Evolutionary conservation across 2,888 invertebrate genomes (phyloP).

Genomic region (Biston betularia): DNA sequence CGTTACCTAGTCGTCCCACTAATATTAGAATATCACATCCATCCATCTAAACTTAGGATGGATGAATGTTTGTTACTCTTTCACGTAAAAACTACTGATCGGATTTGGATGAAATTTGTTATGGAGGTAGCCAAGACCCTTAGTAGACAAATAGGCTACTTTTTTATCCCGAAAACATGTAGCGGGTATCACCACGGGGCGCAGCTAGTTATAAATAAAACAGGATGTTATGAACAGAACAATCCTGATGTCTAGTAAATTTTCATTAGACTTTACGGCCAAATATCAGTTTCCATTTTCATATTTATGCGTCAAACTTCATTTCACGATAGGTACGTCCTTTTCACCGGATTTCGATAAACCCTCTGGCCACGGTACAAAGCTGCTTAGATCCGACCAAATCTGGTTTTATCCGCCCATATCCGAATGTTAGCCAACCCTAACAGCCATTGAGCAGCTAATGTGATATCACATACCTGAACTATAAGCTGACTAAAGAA

Average conservation of each 20-base stretch:
- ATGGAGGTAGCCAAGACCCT: no score
- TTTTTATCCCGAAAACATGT: no score
- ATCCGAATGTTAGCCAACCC: constrained; percentile 31
- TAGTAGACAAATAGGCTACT: no score
- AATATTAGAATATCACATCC: no score
- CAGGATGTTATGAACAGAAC: background rate
- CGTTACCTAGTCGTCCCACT: no score
- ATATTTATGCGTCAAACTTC: constrained; percentile 17
- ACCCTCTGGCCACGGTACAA: constrained; percentile 17
- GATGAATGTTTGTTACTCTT: no score
- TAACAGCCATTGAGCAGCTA: constrained; percentile 23
- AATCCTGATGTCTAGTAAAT: background rate
- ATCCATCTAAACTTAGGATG: no score
- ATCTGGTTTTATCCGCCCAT: constrained; percentile 29
- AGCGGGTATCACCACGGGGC: background rate
- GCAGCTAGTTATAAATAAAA: background rate
- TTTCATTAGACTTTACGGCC: background rate
- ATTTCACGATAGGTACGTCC: constrained; percentile 11
- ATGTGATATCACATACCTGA: constrained; percentile 28
- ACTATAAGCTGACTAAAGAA: background rate
- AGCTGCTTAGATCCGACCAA: constrained; percentile 19
- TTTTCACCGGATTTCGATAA: constrained; percentile 12
- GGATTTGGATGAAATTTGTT: no score
- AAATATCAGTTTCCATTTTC: constrained; percentile 15
- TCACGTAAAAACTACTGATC: no score